A percentile compares a stretch with the other conserved stretches of the same genome.
phyloP scores from a whole-genome alignment of 1,140 invertebrate genomes.

The Periplaneta americana region DNA sequence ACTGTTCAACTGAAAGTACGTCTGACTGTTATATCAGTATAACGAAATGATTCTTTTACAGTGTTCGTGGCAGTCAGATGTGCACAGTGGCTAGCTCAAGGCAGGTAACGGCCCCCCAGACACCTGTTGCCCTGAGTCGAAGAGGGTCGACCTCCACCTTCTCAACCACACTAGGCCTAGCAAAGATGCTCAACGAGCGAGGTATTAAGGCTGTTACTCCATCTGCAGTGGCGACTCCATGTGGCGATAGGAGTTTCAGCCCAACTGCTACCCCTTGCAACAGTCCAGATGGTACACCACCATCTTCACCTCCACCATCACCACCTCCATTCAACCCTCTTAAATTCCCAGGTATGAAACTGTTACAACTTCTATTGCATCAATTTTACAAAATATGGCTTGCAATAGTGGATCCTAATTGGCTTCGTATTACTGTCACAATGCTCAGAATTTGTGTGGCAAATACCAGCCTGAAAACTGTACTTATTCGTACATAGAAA shows the following conservation, averaged over 20 bases:
- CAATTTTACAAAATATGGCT: too few species aligned
- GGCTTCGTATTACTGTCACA: too few species aligned
- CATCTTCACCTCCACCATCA: conserved; percentile 38
- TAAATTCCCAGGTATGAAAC: conserved; percentile 24
- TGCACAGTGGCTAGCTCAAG: conserved; percentile 25
- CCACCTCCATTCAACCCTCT: conserved; percentile 19
- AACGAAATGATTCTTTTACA: neutral
- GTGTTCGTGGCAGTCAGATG: conserved; percentile 15
- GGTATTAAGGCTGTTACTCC: conserved; percentile 68
- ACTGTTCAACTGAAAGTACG: neutral
- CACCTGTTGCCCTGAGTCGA: conserved; percentile 54
- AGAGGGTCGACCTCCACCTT: conserved; percentile 68
- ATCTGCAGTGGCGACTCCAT: conserved; percentile 60
- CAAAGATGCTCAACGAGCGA: conserved; percentile 74
- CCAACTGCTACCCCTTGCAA: conserved; percentile 81
- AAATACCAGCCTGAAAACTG: too few species aligned
- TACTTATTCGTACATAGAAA: too few species aligned
- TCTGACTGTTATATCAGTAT: neutral
- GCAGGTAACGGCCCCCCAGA: conserved; percentile 40
- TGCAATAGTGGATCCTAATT: too few species aligned
- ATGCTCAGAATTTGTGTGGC: too few species aligned
- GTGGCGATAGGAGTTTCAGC: conserved; percentile 45
- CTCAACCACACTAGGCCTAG: conserved; percentile 70
- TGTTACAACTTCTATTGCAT: too few species aligned
- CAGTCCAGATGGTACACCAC: conserved; percentile 58